Conservation (phyloP, 2,797 vertebrate genomes). For the Poecile montanus region DNA sequence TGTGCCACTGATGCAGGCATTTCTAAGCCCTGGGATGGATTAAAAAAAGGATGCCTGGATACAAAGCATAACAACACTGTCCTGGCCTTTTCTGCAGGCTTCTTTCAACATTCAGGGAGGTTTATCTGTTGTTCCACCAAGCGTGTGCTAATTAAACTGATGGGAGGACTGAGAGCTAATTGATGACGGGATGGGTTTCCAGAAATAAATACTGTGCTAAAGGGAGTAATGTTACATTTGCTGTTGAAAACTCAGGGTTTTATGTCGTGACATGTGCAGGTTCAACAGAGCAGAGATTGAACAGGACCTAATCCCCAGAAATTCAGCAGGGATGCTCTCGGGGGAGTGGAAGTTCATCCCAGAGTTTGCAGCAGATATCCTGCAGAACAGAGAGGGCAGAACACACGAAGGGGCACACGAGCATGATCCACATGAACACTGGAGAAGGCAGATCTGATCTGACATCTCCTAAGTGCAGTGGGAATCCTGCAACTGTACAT, state of each 20-base stretch:
- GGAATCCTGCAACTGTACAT: rapidly evolving
- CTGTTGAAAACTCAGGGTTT: not conserved
- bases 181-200: not conserved
- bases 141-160: slow-evolving; percentile 3
- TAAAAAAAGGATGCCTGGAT: slow-evolving; percentile 19
- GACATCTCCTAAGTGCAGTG: not conserved
- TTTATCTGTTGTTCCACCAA: slow-evolving; percentile 7
- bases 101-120: slow-evolving; percentile 4
- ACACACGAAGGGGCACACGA: rapidly evolving
- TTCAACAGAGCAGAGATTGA: not conserved
- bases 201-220: not conserved
- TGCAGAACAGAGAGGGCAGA: not conserved
- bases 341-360: not conserved
- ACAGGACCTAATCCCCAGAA: not conserved
- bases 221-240: not conserved
- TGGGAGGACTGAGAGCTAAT: slow-evolving; percentile 33
- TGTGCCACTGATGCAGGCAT: not conserved
- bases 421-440: rapidly evolving
- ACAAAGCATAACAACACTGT: not conserved
- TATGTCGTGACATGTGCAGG: not conserved
- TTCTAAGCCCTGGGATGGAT: slow-evolving; percentile 23
- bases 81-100: not conserved
- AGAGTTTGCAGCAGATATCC: not conserved
- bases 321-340: not conserved
- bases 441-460: not conserved